Evolutionary conservation across 2,113 vertebrate genomes (phyloP).

Genomic region (Uria aalge): DNA sequence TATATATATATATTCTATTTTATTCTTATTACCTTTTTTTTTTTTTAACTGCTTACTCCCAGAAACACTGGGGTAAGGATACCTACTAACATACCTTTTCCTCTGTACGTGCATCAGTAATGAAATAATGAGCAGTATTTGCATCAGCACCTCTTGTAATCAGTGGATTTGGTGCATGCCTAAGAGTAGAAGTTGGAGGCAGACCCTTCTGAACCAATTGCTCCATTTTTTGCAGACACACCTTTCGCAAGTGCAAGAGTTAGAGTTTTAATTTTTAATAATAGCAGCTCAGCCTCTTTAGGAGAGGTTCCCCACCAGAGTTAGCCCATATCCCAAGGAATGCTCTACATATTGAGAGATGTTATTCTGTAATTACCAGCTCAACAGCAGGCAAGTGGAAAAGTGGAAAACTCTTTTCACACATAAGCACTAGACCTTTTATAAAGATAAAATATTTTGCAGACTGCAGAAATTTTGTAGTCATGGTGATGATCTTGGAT

Average conservation of each 20-base stretch:
- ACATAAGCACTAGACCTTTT: background rate
- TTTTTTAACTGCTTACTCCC: background rate
- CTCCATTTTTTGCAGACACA: background rate
- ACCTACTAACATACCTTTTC: background rate
- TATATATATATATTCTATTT: background rate
- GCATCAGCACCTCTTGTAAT: background rate
- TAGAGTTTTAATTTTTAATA: background rate
- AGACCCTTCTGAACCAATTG: background rate
- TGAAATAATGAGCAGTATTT: background rate
- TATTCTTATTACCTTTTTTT: background rate
- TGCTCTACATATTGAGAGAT: background rate
- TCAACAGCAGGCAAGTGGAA: background rate
- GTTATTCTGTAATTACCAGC: background rate
- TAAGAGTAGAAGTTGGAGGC: background rate
- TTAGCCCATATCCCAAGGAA: background rate
- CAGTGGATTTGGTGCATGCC: background rate
- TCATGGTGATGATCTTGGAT: background rate
- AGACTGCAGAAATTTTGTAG: background rate
- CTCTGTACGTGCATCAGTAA: background rate
- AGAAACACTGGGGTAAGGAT: background rate
- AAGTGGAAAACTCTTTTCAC: background rate
- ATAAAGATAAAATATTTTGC: background rate
- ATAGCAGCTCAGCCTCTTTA: background rate
- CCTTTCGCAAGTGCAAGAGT: background rate
- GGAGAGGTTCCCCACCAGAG: background rate